phyloP scores from a whole-genome alignment of 1,140 invertebrate species.

The Hestina assimilis region DNA sequence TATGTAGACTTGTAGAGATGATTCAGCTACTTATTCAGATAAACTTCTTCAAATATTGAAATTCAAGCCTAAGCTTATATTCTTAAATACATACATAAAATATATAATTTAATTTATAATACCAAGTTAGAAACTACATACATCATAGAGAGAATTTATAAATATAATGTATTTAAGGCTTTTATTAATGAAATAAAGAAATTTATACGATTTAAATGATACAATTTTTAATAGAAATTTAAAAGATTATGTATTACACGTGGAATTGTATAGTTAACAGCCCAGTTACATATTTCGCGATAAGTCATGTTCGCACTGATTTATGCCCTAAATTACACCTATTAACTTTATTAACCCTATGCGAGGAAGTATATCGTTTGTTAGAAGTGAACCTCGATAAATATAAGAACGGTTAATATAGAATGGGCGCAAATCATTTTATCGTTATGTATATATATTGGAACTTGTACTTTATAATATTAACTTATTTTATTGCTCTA shows the following conservation, averaged over 20 bases:
- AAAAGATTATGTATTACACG: neutral
- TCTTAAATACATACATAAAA: too few relatives aligned
- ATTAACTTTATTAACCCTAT: slow-evolving; percentile 49
- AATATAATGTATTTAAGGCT: too few relatives aligned
- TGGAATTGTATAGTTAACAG: slow-evolving; percentile 56
- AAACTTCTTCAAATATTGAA: too few relatives aligned
- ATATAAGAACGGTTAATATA: slow-evolving; percentile 15
- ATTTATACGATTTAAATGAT: too few relatives aligned
- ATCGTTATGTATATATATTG: slow-evolving; percentile 3
- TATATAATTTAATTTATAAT: too few relatives aligned
- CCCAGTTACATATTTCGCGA: slow-evolving; percentile 26
- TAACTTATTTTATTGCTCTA: neutral
- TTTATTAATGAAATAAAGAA: too few relatives aligned
- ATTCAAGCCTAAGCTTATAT: too few relatives aligned
- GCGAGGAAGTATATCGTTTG: slow-evolving; percentile 35
- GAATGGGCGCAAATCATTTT: slow-evolving; percentile 14
- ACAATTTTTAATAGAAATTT: neutral
- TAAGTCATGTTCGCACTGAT: slow-evolving; percentile 42
- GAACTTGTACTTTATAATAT: neutral
- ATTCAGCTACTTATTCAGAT: too few relatives aligned
- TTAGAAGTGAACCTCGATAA: slow-evolving; percentile 16
- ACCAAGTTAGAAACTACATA: too few relatives aligned
- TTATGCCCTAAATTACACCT: slow-evolving; percentile 46
- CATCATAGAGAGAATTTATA: too few relatives aligned
- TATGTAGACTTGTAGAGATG: too few relatives aligned